Evolutionary conservation across 2,888 invertebrate species (phyloP).

Genomic region (Priocnemis perturbator): DNA sequence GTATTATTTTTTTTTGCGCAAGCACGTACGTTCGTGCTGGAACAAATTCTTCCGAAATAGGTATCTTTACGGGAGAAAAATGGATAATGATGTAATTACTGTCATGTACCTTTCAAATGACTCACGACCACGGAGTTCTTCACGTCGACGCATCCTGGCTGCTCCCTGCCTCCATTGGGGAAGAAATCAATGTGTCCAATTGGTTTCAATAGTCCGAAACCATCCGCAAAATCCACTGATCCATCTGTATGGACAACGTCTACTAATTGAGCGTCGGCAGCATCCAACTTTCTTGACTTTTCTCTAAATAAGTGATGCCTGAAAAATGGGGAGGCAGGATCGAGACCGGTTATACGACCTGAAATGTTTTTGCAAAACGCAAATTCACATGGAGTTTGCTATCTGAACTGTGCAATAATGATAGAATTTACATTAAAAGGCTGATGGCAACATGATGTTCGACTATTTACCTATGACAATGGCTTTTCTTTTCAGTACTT

Average conservation of each 20-base stretch:
- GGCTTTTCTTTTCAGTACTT: slow-evolving; percentile 75
- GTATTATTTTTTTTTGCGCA: too few relatives aligned
- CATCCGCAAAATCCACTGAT: slow-evolving; percentile 78
- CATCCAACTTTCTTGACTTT: slow-evolving; percentile 78
- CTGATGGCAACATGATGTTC: too few relatives aligned
- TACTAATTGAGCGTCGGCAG: slow-evolving; percentile 80
- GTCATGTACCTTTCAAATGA: slow-evolving; percentile 76
- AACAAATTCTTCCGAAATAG: too few relatives aligned
- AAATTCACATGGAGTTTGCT: too few relatives aligned
- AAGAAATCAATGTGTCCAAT: slow-evolving; percentile 80
- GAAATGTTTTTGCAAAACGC: slow-evolving; percentile 54
- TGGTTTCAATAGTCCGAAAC: slow-evolving; percentile 79
- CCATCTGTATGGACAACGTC: slow-evolving; percentile 84
- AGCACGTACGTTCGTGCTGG: too few relatives aligned
- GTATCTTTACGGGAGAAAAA: too few relatives aligned
- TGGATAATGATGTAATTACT: too few relatives aligned
- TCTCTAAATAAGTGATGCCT: slow-evolving; percentile 78
- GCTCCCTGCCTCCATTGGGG: slow-evolving; percentile 80
- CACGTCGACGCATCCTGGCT: slow-evolving; percentile 79
- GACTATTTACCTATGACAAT: slow-evolving; percentile 59
- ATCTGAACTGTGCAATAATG: too few relatives aligned
- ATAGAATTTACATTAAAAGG: too few relatives aligned
- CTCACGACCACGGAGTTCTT: slow-evolving; percentile 78
- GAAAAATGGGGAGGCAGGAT: slow-evolving; percentile 80
- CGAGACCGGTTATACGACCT: slow-evolving; percentile 80